phyloP scores from a whole-genome alignment of 2,113 vertebrate genomes.

The Cromileptes altivelis region DNA sequence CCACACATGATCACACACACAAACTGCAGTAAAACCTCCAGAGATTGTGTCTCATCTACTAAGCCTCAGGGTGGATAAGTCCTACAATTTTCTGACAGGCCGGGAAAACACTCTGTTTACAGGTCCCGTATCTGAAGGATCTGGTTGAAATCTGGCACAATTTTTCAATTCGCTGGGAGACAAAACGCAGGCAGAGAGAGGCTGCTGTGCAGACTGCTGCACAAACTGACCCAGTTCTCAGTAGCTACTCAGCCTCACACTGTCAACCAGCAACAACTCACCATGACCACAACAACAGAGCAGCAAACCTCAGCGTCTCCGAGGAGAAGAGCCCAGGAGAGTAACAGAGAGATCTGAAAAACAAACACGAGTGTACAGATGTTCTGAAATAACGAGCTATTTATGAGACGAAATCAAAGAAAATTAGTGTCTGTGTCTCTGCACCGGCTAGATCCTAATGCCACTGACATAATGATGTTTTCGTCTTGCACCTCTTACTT shows the following conservation, averaged over 20 bases:
- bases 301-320: conserved; percentile 48
- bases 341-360: conserved; percentile 46
- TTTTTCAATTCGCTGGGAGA: conserved; percentile 50
- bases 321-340: conserved; percentile 51
- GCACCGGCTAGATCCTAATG: background rate
- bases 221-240: conserved; percentile 77
- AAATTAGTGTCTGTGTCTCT: background rate
- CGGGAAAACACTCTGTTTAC: conserved; percentile 63
- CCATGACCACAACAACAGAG: conserved; percentile 66
- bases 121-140: conserved; percentile 53
- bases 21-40: conserved; percentile 21
- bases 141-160: conserved; percentile 59
- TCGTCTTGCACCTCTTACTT: background rate
- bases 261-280: conserved; percentile 68
- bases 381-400: conserved; percentile 38
- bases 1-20: conserved; percentile 42
- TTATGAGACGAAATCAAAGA: conserved; percentile 19
- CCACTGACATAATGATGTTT: background rate
- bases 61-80: conserved; percentile 51
- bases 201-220: conserved; percentile 60
- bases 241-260: conserved; percentile 48
- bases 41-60: conserved; percentile 53
- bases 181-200: conserved; percentile 54
- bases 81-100: conserved; percentile 43
- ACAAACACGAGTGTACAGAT: conserved; percentile 46